Evolutionary conservation across 2,797 vertebrate species (phyloP).

Genomic region (Brachyrhaphis roseni): DNA sequence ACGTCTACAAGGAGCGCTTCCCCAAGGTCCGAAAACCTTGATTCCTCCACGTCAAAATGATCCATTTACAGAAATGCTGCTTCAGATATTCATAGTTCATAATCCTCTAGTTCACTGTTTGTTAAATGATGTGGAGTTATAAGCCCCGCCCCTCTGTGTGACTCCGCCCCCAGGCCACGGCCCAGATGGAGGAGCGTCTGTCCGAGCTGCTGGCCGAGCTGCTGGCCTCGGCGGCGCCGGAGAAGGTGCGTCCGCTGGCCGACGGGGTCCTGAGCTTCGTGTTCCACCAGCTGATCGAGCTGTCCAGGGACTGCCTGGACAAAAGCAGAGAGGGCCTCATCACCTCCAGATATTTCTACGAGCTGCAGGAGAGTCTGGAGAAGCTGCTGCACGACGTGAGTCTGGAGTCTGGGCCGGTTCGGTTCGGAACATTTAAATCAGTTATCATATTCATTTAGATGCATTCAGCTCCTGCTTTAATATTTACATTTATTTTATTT

Average conservation of each 20-base stretch:
- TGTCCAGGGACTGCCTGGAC: conserved; percentile 94
- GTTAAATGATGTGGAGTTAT: no score
- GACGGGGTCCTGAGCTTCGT: conserved; percentile 97
- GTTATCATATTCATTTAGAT: no score
- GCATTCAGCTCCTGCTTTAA: no score
- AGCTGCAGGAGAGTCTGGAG: conserved; percentile 97
- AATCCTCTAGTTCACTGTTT: no score
- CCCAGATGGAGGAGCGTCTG: conserved; percentile 97
- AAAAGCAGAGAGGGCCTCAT: conserved; percentile 94
- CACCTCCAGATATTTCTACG: conserved; percentile 96
- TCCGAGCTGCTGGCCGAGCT: no score
- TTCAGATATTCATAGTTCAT: neutral
- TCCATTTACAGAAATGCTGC: no score
- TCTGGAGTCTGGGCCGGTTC: neutral
- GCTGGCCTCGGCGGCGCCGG: conserved; percentile 87
- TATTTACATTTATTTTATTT: no score
- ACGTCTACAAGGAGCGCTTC: conserved; percentile 99
- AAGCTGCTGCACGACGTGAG: conserved; percentile 93
- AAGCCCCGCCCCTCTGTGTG: no score
- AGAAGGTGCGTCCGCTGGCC: conserved; percentile 89
- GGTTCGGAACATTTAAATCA: neutral
- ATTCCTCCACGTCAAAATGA: no score
- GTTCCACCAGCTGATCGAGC: conserved; percentile 96
- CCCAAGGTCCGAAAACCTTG: conserved; percentile 87
- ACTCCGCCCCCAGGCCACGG: conserved; percentile 84